Evolutionary conservation across 1,140 invertebrate genomes (phyloP), one percentile per base, ranked within the genome.

Genomic region (Zaprionus ghesquierei): DNA sequence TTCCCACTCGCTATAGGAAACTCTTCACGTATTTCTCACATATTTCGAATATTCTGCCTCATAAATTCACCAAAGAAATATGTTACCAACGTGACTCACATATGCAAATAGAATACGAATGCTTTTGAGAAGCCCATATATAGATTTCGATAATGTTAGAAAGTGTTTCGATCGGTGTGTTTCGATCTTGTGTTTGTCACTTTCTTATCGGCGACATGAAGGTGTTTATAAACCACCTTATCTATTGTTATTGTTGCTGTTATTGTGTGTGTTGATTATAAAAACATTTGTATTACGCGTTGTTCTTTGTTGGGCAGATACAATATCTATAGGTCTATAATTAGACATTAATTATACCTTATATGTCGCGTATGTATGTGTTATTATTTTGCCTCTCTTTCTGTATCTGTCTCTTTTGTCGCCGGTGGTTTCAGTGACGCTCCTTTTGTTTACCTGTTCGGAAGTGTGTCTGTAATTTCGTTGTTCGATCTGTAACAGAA

Each of bases 301-400:
- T 82, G 44, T 54, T 68, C 41, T 53, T 61, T 73, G 22, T 44
- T 35, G 49, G 41, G 64, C 56, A 80, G 81, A 80, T 85, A 85
- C 73, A 80, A 81, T 85, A 85, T 85, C 81, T 85, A 77, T 74
- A 76, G 69, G 77, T 84, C 80, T 85, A 85, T 85, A 84, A 84
- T 84, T 85, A 77, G 73, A 85, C 77, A 51, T 59, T 41, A 23
- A 69, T 31, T 69, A 61, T 75, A 56, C 59, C 53, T 62, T 69
- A 69, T 12, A 49, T 53, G 33, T 69, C 68, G 65, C 46, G 53
- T 35, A 64, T 18, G n/a, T 65, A 59, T 58, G 46, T 51, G 53
- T 68, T 65, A 50, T 58, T 44, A 44, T 50, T 56, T 54, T 81
- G 58, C 65, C 25, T 71, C 64, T 49, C 15, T 15, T 69, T 76